phyloP scores from a whole-genome alignment of 2,113 vertebrate species.

The Cricetomys ansorgei region DNA sequence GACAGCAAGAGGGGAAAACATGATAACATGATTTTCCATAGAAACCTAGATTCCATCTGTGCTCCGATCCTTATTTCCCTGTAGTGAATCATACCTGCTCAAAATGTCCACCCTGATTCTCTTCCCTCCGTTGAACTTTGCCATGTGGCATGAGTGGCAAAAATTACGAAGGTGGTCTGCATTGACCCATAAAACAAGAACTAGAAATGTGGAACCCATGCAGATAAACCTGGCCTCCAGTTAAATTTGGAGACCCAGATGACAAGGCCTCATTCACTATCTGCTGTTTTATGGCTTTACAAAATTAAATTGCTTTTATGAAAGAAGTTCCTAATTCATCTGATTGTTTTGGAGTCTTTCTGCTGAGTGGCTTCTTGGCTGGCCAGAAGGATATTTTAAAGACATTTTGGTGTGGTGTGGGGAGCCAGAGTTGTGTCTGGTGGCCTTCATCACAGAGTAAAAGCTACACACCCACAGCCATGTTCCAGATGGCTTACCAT shows the following conservation, averaged over 20 bases:
- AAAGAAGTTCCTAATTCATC: conserved; percentile 36
- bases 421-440: not conserved
- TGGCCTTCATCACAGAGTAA: conserved; percentile 7
- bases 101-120: not conserved
- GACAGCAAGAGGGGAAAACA: not conserved
- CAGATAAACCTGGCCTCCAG: not conserved
- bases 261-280: not conserved
- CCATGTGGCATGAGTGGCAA: not conserved
- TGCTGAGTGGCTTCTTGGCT: not conserved
- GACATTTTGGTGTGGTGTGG: not conserved
- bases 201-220: not conserved
- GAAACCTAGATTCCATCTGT: not conserved
- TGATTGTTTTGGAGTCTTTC: conserved; percentile 19
- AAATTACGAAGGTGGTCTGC: not conserved
- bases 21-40: not conserved
- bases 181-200: not conserved
- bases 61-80: conserved; percentile 23
- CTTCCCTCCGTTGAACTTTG: not conserved
- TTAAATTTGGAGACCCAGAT: not conserved
- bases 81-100: conserved; percentile 7
- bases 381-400: not conserved
- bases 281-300: not conserved
- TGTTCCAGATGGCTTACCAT: not conserved
- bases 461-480: not conserved
- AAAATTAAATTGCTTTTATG: conserved; percentile 29